These are phyloP conservation scores for Drosophila aff. DNA, from an alignment of 1,140 invertebrate species.

Conservation along the genomic window DNA sequence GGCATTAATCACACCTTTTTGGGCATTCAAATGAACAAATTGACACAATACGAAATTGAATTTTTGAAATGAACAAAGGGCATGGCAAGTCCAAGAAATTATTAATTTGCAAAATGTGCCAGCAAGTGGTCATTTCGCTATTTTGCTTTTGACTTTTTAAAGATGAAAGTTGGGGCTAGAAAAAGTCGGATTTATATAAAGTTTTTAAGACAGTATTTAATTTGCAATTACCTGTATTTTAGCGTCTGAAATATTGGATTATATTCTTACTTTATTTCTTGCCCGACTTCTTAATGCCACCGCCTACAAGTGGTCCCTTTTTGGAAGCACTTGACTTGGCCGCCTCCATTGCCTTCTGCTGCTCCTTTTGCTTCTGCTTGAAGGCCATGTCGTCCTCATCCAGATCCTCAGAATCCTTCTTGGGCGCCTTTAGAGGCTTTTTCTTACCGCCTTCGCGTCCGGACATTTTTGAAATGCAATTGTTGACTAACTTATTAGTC, in stretches of 20 bases:
- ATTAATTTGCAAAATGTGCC: not conserved
- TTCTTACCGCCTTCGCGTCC: conserved; percentile 95
- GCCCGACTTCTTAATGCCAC: conserved; percentile 94
- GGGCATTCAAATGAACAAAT: conserved; percentile 39
- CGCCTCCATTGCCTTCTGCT: conserved; percentile 91
- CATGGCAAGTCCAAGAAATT: conserved; percentile 5
- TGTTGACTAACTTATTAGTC: not conserved
- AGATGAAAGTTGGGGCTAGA: not conserved
- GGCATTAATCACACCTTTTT: conserved; percentile 48
- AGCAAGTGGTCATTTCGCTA: not conserved
- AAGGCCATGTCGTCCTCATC: conserved; percentile 91
- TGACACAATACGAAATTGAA: conserved; percentile 19
- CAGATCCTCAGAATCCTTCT: conserved; percentile 90
- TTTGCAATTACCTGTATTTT: not conserved
- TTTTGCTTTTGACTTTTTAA: not conserved
- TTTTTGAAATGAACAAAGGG: conserved; percentile 19
- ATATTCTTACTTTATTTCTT: conserved; percentile 89
- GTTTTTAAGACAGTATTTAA: not conserved
- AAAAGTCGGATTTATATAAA: not conserved
- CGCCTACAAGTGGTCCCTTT: conserved; percentile 93
- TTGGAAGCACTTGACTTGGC: conserved; percentile 94
- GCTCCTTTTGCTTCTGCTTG: conserved; percentile 92
- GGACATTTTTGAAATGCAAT: conserved; percentile 87
- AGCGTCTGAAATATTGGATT: not conserved
- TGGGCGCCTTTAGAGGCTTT: conserved; percentile 94